phyloP scores from a whole-genome alignment of 2,113 vertebrate genomes.

The Melanostigma gelatinosum region DNA sequence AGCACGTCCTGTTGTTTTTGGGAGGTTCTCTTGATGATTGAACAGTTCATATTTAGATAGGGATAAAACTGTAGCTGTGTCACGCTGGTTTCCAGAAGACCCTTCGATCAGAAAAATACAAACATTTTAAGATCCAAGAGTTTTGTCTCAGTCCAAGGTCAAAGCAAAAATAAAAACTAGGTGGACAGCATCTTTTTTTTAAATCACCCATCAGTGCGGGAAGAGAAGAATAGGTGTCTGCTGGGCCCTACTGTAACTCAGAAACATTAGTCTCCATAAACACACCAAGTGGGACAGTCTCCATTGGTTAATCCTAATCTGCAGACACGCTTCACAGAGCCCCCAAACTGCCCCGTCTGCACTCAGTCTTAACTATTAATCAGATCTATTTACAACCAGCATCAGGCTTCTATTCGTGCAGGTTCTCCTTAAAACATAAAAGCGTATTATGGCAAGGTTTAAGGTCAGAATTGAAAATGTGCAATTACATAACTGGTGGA shows the following conservation, averaged over 20 bases:
- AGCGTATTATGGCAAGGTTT: neutral
- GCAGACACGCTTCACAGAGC: slow-evolving; percentile 61
- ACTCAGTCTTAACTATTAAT: slow-evolving; percentile 56
- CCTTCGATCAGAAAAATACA: too few species aligned
- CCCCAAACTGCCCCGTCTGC: slow-evolving; percentile 64
- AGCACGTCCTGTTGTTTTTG: neutral
- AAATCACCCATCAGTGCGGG: neutral
- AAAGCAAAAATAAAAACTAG: neutral
- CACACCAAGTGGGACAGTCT: slow-evolving; percentile 40
- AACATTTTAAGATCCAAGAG: neutral
- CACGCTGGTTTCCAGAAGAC: neutral
- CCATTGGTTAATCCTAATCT: slow-evolving; percentile 75
- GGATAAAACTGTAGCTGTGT: neutral
- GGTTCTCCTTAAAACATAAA: neutral
- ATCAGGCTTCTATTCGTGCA: neutral
- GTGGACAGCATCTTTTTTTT: neutral
- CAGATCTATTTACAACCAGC: slow-evolving; percentile 49
- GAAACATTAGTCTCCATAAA: slow-evolving; percentile 46
- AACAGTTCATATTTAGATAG: neutral
- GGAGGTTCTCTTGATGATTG: neutral
- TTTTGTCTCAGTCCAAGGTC: neutral
- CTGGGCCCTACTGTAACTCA: slow-evolving; percentile 17
- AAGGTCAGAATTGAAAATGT: slow-evolving; percentile 5
- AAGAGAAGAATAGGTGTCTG: slow-evolving; percentile 10
- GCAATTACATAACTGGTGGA: neutral